phyloP scores from a whole-genome alignment of 2,797 vertebrate species.

The Gymnocypris eckloni region DNA sequence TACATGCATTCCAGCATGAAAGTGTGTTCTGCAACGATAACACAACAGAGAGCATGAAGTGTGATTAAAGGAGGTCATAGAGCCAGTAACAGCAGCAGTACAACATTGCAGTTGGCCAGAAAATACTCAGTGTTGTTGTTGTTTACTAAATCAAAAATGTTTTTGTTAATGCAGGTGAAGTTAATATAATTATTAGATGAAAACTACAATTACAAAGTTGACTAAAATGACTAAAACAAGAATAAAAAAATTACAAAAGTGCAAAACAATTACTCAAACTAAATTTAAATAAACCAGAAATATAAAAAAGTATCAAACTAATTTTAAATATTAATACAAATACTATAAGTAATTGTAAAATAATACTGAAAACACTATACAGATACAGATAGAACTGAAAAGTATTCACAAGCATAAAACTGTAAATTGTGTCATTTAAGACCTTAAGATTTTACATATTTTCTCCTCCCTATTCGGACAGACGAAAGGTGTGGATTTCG shows the following conservation, averaged over 20 bases:
- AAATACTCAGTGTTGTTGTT: neutral
- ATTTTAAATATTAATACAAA: neutral
- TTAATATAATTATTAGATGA: neutral
- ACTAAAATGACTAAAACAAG: neutral
- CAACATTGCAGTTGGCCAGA: neutral
- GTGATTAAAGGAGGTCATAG: neutral
- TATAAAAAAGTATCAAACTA: neutral
- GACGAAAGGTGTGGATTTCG: neutral
- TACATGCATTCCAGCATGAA: constrained; percentile 27
- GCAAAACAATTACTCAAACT: neutral
- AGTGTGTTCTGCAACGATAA: constrained; percentile 5
- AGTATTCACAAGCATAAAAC: neutral
- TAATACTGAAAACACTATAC: neutral
- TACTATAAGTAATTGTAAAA: neutral
- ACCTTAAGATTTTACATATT: neutral
- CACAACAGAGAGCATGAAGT: neutral
- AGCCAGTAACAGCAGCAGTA: neutral
- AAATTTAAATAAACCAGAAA: neutral
- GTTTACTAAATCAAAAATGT: neutral
- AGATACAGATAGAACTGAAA: neutral
- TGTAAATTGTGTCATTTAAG: constrained; percentile 18
- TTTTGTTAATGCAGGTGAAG: neutral
- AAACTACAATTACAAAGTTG: neutral
- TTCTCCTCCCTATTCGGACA: neutral
- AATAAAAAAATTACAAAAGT: neutral